Evolutionary conservation across 2,113 vertebrate genomes (phyloP).

Genomic region (Pseudonaja textilis): DNA sequence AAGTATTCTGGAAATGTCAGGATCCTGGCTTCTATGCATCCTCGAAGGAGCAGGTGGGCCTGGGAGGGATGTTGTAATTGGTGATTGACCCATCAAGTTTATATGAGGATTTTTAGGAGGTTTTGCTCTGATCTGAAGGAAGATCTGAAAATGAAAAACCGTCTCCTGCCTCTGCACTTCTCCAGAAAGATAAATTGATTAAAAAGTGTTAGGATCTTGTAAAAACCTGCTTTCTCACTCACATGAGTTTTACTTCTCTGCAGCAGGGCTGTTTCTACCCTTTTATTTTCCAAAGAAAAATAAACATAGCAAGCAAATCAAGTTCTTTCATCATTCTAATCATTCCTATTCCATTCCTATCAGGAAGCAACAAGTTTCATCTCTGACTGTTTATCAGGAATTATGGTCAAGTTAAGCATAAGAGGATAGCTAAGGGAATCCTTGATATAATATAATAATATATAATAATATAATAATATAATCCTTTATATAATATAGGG

Average conservation of each 20-base stretch:
- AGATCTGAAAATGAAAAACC: not conserved
- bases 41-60: not conserved
- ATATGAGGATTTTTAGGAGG: not conserved
- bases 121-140: not conserved
- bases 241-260: not conserved
- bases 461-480: too few species aligned
- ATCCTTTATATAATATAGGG: too few species aligned
- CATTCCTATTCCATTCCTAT: not conserved
- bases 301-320: constrained; percentile 1
- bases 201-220: not conserved
- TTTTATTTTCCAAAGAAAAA: not conserved
- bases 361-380: not conserved
- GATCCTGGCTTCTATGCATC: not conserved
- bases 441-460: too few species aligned
- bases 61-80: not conserved
- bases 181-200: not conserved
- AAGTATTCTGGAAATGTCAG: not conserved
- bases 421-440: not conserved
- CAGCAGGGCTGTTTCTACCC: not conserved
- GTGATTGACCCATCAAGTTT: not conserved
- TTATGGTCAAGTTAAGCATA: not conserved
- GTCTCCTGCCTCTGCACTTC: not conserved
- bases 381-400: not conserved
- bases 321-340: not conserved
- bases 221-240: constrained; percentile 11